Conservation (phyloP, 2,113 vertebrate species). For the Amphiprion percula region DNA sequence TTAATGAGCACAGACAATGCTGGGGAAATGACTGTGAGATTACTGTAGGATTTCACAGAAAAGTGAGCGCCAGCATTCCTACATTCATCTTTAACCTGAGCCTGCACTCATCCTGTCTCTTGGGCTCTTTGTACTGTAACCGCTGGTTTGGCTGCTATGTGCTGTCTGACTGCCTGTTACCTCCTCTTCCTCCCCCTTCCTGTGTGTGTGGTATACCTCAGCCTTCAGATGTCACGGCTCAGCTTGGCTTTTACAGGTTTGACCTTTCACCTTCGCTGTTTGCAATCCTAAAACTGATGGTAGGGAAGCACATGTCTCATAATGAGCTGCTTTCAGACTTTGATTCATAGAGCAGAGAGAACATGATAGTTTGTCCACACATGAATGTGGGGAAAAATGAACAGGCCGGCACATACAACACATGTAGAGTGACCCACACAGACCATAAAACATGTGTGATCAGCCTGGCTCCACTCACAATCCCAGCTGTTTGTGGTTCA, state of each 20-base stretch:
- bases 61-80: background rate
- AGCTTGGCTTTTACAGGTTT: constrained; percentile 44
- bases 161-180: background rate
- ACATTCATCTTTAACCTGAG: background rate
- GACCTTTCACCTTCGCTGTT: constrained; percentile 31
- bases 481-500: constrained; percentile 19
- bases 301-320: constrained; percentile 4
- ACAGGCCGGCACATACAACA: constrained; percentile 12
- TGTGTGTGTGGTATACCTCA: constrained; percentile 47
- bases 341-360: constrained; percentile 1
- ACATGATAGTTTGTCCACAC: background rate
- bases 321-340: constrained; percentile 12
- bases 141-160: background rate
- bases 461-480: background rate
- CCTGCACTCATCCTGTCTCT: background rate
- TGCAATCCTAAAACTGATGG: background rate
- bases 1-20: background rate
- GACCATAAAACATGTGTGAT: constrained; percentile 10
- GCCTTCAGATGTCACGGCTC: constrained; percentile 43
- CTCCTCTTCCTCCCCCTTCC: constrained; percentile 1
- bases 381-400: constrained; percentile 11
- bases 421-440: constrained; percentile 17
- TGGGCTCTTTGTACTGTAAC: background rate
- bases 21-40: background rate
- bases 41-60: constrained; percentile 3